Percentiles rank a stretch among this genome's conserved stretches.
phyloP scores from a whole-genome alignment of 1,140 invertebrate species.

The Eueides isabella region DNA sequence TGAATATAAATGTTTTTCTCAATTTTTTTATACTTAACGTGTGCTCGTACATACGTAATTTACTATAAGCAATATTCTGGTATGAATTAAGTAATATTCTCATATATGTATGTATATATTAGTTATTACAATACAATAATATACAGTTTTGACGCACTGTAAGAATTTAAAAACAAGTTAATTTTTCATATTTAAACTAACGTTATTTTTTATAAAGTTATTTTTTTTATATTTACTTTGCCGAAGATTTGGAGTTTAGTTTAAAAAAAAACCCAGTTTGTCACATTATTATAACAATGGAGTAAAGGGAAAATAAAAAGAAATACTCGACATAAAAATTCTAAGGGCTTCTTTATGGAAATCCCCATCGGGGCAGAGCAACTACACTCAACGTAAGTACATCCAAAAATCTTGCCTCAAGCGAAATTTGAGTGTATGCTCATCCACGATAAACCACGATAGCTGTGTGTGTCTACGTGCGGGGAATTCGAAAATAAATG shows the following conservation, averaged over 20 bases:
- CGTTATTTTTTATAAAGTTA: no score
- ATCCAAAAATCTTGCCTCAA: constrained; percentile 1
- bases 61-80: no score
- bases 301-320: neutral
- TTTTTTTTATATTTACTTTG: no score
- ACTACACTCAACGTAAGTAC: constrained; percentile 5
- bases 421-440: neutral
- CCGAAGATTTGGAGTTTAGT: no score
- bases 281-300: no score
- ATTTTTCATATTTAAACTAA: no score
- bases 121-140: no score
- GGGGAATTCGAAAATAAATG: neutral
- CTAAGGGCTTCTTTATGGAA: neutral
- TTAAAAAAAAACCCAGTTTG: no score
- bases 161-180: no score
- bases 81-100: no score
- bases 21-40: neutral
- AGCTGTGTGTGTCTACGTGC: neutral
- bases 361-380: neutral
- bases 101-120: no score
- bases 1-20: neutral
- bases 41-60: neutral
- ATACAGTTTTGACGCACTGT: no score
- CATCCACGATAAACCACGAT: neutral
- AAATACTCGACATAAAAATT: neutral